Base-by-base conservation (phyloP, 92 coral and sea anemone genomes). In the Chrysogorgia sp. region DNA sequence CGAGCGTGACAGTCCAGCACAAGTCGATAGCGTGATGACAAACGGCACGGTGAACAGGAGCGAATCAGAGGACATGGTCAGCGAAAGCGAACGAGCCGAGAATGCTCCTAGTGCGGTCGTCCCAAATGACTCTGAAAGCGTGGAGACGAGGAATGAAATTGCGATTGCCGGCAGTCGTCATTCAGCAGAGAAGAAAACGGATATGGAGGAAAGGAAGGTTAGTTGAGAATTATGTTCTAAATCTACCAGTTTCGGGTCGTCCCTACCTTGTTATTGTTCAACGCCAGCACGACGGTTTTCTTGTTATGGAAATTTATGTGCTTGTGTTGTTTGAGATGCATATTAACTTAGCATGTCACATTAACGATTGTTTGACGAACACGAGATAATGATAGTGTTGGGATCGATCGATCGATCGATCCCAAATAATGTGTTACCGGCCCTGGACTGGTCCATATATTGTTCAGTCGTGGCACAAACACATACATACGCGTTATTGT, bases 1-100 rank as follows among this genome's bases (percentile, higher is more conserved):
- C 97, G 97, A 92, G 82, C 82, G 92, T 69, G 86, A 81, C 79
- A 90, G 70, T 82, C 83, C 85, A 81, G 70, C 88, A 80, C 86
- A 83, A 70, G 88, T 86, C 77, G 86, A 96, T 25, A 81, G 68
- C 76, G 88, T 87, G 75, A 89, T 90, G 94, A 96, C 99, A 69
- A 96, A 92, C 86, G 92, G 97, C 53, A 80, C 85, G 33, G 82
- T 67, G 65, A 81, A 52, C 79, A 53, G 79, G 35, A 72, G 79
- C 28, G 79, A 72, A 59, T 72, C 65, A 22, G 79, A 72, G 19
- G 79, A 72, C 53, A 64, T 28, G 45, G 34, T 13, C 35, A 72
- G 79, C 33, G 79, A 72, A 20, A 55, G 65, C 65, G 79, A 72
- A 32, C 79, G 35, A 72, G 79, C 24, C 65, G 58, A 59, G 24